These are phyloP conservation scores for Andrena bucephala DNA, from an alignment of 2,888 invertebrate genomes.

Conservation along the genomic window DNA sequence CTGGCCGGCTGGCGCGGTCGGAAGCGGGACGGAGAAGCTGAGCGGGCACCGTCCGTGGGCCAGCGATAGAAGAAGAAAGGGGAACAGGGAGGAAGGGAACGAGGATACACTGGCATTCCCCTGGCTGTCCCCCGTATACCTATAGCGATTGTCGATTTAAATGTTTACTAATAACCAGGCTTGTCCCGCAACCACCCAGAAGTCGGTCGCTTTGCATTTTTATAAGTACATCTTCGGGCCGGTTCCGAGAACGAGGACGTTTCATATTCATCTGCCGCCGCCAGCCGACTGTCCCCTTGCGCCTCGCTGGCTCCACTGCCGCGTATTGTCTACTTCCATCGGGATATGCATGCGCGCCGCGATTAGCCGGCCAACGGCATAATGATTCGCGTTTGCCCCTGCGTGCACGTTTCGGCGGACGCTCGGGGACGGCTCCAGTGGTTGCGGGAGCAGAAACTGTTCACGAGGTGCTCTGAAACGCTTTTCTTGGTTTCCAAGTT, in stretches of 20 bases:
- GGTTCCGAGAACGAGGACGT: slow-evolving; percentile 80
- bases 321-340: slow-evolving; percentile 64
- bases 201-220: slow-evolving; percentile 84
- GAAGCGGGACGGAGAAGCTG: slow-evolving; percentile 48
- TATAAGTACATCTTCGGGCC: slow-evolving; percentile 81
- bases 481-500: no score
- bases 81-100: slow-evolving; percentile 42
- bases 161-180: slow-evolving; percentile 85
- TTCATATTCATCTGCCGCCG: slow-evolving; percentile 81
- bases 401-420: not conserved
- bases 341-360: slow-evolving; percentile 50
- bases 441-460: not conserved
- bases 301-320: slow-evolving; percentile 10
- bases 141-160: slow-evolving; percentile 84
- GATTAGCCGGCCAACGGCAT: slow-evolving; percentile 63
- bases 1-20: slow-evolving; percentile 9
- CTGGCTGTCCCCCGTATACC: slow-evolving; percentile 68
- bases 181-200: slow-evolving; percentile 85
- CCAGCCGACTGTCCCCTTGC: slow-evolving; percentile 28
- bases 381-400: slow-evolving; percentile 37
- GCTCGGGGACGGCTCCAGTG: not conserved
- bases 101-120: slow-evolving; percentile 69
- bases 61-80: slow-evolving; percentile 55
- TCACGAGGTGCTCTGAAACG: not conserved
- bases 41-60: slow-evolving; percentile 38